Conservation (phyloP, 1,140 invertebrate species). For the Anadara kagoshimensis region DNA sequence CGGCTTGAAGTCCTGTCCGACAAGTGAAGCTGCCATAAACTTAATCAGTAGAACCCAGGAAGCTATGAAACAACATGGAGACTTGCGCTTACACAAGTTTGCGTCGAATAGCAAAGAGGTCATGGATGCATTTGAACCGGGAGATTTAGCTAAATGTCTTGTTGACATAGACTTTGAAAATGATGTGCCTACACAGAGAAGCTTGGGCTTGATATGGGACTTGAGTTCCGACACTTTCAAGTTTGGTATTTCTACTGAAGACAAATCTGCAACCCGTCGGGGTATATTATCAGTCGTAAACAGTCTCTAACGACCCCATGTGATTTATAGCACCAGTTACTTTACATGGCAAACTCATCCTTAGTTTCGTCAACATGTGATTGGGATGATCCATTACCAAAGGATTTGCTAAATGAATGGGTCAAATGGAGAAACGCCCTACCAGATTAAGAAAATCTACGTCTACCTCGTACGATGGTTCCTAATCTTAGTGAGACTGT, state of each 20-base stretch:
- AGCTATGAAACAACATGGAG: slow-evolving; percentile 11
- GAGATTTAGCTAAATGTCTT: slow-evolving; percentile 29
- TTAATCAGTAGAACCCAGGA: slow-evolving; percentile 6
- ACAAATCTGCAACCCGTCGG: slow-evolving; percentile 14
- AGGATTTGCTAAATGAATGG: slow-evolving; percentile 27
- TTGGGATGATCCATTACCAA: slow-evolving; percentile 45
- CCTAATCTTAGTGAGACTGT: background rate
- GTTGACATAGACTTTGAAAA: slow-evolving; percentile 30
- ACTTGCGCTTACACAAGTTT: slow-evolving; percentile 33
- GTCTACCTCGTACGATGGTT: slow-evolving; percentile 19
- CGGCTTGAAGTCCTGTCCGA: slow-evolving; percentile 17
- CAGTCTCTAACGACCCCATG: slow-evolving; percentile 24
- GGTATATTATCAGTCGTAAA: slow-evolving; percentile 11
- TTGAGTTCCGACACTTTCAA: slow-evolving; percentile 31
- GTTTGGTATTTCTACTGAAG: slow-evolving; percentile 17
- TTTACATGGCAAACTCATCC: slow-evolving; percentile 37
- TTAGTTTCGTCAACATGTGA: slow-evolving; percentile 20
- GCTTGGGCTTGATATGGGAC: slow-evolving; percentile 33
- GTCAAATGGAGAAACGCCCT: slow-evolving; percentile 34
- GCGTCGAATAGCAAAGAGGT: slow-evolving; percentile 34
- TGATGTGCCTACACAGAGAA: slow-evolving; percentile 34
- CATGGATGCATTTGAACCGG: slow-evolving; percentile 16
- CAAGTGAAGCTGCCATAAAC: slow-evolving; percentile 5
- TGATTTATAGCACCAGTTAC: slow-evolving; percentile 27
- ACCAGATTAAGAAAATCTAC: slow-evolving; percentile 7